A percentile compares a stretch with the other conserved stretches of the same genome.
Conservation (phyloP, 2,113 vertebrate species). For the Danio rerio region DNA sequence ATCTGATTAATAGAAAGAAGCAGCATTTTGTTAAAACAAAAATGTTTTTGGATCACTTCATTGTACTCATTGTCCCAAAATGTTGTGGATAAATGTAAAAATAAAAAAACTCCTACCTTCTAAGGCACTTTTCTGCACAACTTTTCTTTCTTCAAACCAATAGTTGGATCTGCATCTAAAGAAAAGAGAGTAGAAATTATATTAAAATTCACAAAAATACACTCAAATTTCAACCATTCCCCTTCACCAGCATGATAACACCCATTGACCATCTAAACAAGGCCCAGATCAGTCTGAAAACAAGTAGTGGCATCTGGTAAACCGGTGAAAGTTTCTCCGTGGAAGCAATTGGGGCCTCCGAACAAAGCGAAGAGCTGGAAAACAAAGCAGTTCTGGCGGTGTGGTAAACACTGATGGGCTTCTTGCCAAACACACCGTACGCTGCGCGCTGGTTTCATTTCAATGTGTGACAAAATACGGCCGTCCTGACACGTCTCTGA, state of each 20-base stretch:
- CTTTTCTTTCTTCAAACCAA: background rate
- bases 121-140: too few species aligned
- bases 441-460: conserved; percentile 64
- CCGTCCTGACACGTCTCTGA: conserved; percentile 74
- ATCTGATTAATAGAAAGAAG: too few species aligned
- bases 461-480: conserved; percentile 73
- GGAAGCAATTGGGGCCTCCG: background rate
- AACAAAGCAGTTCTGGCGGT: background rate
- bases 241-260: background rate
- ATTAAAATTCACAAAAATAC: background rate
- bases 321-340: background rate
- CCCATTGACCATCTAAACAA: background rate
- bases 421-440: conserved; percentile 65
- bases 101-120: too few species aligned
- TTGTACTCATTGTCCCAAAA: too few species aligned
- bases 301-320: background rate
- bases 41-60: too few species aligned
- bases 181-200: background rate
- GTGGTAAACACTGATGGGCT: conserved; percentile 52
- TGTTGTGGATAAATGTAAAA: too few species aligned
- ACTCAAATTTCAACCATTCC: background rate
- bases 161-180: background rate
- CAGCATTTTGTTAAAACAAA: too few species aligned
- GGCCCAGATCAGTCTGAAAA: background rate
- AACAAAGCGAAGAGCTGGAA: conserved; percentile 20